These are phyloP conservation scores for Bellardia bayeri DNA, from an alignment of 2,888 invertebrate genomes.

Conservation along the genomic window DNA sequence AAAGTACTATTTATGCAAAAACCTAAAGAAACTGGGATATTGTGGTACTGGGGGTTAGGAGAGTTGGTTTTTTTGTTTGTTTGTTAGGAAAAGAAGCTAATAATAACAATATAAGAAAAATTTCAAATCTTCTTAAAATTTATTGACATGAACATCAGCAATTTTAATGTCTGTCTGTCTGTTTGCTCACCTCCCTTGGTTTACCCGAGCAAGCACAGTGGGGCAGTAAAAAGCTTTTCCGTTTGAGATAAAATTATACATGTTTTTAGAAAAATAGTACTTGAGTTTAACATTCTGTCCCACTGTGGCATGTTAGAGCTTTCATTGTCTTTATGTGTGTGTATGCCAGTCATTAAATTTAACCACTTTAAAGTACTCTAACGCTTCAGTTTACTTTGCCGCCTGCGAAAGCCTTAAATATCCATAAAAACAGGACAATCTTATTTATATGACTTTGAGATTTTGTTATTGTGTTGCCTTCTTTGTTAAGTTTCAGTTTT, in stretches of 20 bases:
- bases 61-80: background rate
- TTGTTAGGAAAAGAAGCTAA: conserved; percentile 27
- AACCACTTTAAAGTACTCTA: conserved; percentile 50
- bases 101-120: conserved; percentile 56
- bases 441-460: conserved; percentile 44
- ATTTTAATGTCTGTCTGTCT: conserved; percentile 9
- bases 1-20: conserved; percentile 37
- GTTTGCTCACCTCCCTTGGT: background rate
- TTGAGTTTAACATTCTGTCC: too few species aligned
- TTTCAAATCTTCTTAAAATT: conserved; percentile 69
- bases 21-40: background rate
- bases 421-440: conserved; percentile 69
- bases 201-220: background rate
- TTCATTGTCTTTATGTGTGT: conserved; percentile 20
- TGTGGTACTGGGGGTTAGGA: background rate
- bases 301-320: background rate
- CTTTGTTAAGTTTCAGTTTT: conserved; percentile 25
- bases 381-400: conserved; percentile 9
- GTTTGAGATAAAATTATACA: too few species aligned
- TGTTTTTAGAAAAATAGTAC: too few species aligned
- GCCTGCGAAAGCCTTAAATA: conserved; percentile 66
- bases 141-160: conserved; percentile 65
- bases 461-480: background rate
- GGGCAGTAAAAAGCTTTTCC: too few species aligned
- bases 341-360: conserved; percentile 65